Conservation (phyloP, 1,140 invertebrate genomes). For the Pseudomyrmex concolor region DNA sequence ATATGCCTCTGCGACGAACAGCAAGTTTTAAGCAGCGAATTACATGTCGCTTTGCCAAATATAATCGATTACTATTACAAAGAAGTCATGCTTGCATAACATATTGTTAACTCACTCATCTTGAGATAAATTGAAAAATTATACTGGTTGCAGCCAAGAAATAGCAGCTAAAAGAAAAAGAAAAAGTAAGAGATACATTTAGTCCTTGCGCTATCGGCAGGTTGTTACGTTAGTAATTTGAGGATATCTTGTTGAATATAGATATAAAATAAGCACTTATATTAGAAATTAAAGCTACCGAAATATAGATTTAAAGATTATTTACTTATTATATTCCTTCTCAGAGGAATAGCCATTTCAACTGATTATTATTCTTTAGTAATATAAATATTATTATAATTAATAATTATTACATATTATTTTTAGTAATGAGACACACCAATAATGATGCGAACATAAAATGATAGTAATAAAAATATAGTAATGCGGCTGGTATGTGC, state of each 20-base stretch:
- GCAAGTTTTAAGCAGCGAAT: constrained; percentile 71
- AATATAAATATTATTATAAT: constrained; percentile 64
- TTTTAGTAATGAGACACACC: constrained; percentile 58
- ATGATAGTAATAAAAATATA: constrained; percentile 47
- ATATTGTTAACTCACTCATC: constrained; percentile 70
- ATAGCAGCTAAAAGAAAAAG: constrained; percentile 69
- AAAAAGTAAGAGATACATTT: constrained; percentile 75
- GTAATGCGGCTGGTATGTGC: constrained; percentile 47
- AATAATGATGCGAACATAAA: constrained; percentile 41
- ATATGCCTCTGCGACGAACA: constrained; percentile 35
- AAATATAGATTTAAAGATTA: constrained; percentile 68
- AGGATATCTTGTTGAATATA: constrained; percentile 78
- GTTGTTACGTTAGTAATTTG: constrained; percentile 84
- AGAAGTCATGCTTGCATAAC: constrained; percentile 74
- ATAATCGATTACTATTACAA: constrained; percentile 68
- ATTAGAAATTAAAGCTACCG: constrained; percentile 64
- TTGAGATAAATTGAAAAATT: constrained; percentile 71
- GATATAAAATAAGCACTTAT: constrained; percentile 68
- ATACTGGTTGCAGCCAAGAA: constrained; percentile 73
- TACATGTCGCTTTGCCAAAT: constrained; percentile 75
- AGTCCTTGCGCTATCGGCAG: constrained; percentile 83
- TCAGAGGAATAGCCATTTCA: constrained; percentile 64
- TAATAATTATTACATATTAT: constrained; percentile 65
- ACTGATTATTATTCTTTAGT: constrained; percentile 68
- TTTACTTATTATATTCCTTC: constrained; percentile 67